Evolutionary conservation across 2,888 invertebrate genomes (phyloP).

Genomic region (Ectemnius cavifrons): DNA sequence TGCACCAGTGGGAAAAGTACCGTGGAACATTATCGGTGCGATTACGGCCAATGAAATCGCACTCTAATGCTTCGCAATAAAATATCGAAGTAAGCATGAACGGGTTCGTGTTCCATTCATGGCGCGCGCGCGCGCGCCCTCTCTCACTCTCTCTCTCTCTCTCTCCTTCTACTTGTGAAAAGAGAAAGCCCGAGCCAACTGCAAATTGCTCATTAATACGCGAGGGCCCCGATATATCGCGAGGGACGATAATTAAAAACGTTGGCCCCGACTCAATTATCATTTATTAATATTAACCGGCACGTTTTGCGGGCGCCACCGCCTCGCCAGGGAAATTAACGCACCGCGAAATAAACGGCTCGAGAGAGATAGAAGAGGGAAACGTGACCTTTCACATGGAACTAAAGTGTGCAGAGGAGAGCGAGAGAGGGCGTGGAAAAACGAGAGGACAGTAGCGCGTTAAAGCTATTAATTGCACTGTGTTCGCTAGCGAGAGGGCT

Average conservation of each 20-base stretch:
- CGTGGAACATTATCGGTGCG: not conserved
- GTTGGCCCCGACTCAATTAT: not conserved
- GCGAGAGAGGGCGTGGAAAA: not conserved
- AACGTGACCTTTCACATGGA: too few species aligned
- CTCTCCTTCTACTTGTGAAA: too few species aligned
- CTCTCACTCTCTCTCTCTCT: too few species aligned
- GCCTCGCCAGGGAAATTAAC: conserved; percentile 7
- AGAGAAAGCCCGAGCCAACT: not conserved
- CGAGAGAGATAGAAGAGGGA: too few species aligned
- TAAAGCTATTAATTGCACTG: not conserved
- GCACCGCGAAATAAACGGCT: conserved; percentile 4
- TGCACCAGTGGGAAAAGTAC: not conserved
- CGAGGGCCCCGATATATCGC: conserved; percentile 9
- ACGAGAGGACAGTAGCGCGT: not conserved
- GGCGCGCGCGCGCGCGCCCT: too few species aligned
- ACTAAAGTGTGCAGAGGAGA: too few species aligned
- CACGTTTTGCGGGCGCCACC: not conserved
- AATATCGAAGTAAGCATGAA: conserved; percentile 1
- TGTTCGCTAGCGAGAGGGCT: not conserved
- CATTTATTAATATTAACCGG: conserved; percentile 8
- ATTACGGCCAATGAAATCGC: conserved; percentile 6
- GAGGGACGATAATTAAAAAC: conserved; percentile 5
- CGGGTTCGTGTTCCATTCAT: too few species aligned
- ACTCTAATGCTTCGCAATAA: not conserved
- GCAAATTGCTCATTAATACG: conserved; percentile 9